phyloP scores from a whole-genome alignment of 2,888 invertebrate species.

The Coenonympha arcania region DNA sequence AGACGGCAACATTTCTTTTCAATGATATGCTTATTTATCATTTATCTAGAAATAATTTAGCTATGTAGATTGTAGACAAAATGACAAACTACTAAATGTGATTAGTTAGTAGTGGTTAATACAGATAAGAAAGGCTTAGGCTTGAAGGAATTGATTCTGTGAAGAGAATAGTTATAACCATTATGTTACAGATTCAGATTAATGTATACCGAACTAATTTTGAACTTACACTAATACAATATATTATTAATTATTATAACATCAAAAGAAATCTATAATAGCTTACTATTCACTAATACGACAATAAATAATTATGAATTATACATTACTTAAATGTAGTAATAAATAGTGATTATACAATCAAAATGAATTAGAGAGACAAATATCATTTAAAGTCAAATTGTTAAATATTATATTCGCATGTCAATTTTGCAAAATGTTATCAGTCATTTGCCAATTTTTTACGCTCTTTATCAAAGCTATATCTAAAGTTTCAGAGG shows the following conservation, averaged over 20 bases:
- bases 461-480: conserved; percentile 11
- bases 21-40: conserved; percentile 66
- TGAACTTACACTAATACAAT: conserved; percentile 67
- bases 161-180: conserved; percentile 34
- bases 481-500: conserved; percentile 20
- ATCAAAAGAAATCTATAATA: conserved; percentile 70
- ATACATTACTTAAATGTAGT: conserved; percentile 71
- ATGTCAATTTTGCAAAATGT: conserved; percentile 13
- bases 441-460: conserved; percentile 12
- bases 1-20: conserved; percentile 44
- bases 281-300: conserved; percentile 66
- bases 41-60: conserved; percentile 64
- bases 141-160: background rate
- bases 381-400: conserved; percentile 68
- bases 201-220: conserved; percentile 59
- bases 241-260: conserved; percentile 66
- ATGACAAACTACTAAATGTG: conserved; percentile 55
- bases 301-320: conserved; percentile 70
- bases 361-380: conserved; percentile 66
- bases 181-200: conserved; percentile 54
- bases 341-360: conserved; percentile 72
- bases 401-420: conserved; percentile 20
- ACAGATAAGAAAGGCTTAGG: conserved; percentile 45
- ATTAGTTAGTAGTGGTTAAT: conserved; percentile 52
- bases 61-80: too few relatives aligned